Evolutionary conservation across 2,888 invertebrate genomes (phyloP), one percentile per base, ranked within the genome.

Genomic region (Rhaphigaster nebulosa): DNA sequence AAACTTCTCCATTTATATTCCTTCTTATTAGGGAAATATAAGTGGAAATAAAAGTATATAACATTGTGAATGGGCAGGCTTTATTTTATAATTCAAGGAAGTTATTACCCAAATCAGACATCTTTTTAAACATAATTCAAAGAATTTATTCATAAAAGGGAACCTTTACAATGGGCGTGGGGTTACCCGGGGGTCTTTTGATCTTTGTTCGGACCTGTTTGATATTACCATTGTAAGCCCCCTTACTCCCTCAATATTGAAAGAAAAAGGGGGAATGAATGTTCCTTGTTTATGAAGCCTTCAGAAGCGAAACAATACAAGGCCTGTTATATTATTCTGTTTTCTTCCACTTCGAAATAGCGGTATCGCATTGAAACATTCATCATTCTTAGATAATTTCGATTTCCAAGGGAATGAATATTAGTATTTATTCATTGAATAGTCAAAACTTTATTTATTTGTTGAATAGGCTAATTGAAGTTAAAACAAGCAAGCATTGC

Each of bases 261-360:
- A 76, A 38, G 70, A 34, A 76, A 76, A 65, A 76, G 70, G 38
- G 70, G 34, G 34, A 76, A 76, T 76, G 70, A 76, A 76, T 76
- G 70, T 76, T 38, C 70, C 70, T 76, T 76, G 20, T 76, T 34
- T 34, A 76, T 76, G 70, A 76, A 76, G 20, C 38, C 70, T 76
- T 76, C 38, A 76, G 34, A 76, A 76, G 15, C 38, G 20, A 76
- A 76, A 76, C 70, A 76, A 76, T 76, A 76, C 70, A 34, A 76
- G 34, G 5, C 34, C 70, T 38, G 20, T 76, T 76, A 76, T 38
- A 76, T 38, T 76, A 76, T 76, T 76, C 70, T 76, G 20, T 38
- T 76, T 76, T 38, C 38, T 38, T 4, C 20, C 70, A 76, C 70
- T 76, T 76, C 38, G 0, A 38, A 26, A 76, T 76, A 38, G 70